Percentiles rank a stretch among this genome's conserved stretches.
Conservation (phyloP, 2,797 vertebrate genomes). For the Graptemys geographica region DNA sequence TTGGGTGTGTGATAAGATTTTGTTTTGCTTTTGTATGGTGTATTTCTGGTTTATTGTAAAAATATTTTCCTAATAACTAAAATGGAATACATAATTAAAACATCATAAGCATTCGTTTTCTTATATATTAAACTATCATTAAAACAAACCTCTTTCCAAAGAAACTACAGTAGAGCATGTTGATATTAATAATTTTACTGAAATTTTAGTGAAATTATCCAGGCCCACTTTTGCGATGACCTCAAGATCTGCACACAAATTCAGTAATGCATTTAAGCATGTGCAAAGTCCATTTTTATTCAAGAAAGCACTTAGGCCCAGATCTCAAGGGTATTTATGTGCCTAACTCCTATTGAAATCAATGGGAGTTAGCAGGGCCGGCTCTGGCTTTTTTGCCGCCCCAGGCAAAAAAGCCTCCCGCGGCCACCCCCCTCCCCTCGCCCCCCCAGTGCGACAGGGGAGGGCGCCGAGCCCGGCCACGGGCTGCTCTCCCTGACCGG, state of each 20-base stretch:
- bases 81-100: background rate
- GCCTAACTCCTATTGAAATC: background rate
- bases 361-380: too few species aligned
- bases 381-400: too few species aligned
- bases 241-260: background rate
- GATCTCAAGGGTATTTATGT: background rate
- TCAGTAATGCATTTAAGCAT: background rate
- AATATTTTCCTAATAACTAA: background rate
- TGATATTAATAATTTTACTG: background rate
- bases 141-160: background rate
- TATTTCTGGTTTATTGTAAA: background rate
- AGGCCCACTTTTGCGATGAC: background rate
- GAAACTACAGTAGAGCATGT: background rate
- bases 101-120: background rate
- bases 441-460: too few species aligned
- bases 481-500: too few species aligned
- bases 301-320: background rate
- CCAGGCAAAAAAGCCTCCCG: too few species aligned
- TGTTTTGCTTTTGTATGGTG: background rate
- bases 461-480: too few species aligned
- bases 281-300: background rate
- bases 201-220: background rate
- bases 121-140: background rate
- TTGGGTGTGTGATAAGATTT: background rate
- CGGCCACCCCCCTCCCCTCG: too few species aligned